Evolutionary conservation across 2,888 invertebrate genomes (phyloP), one percentile per base, ranked within the genome.

Genomic region (Harpalus rufipes): DNA sequence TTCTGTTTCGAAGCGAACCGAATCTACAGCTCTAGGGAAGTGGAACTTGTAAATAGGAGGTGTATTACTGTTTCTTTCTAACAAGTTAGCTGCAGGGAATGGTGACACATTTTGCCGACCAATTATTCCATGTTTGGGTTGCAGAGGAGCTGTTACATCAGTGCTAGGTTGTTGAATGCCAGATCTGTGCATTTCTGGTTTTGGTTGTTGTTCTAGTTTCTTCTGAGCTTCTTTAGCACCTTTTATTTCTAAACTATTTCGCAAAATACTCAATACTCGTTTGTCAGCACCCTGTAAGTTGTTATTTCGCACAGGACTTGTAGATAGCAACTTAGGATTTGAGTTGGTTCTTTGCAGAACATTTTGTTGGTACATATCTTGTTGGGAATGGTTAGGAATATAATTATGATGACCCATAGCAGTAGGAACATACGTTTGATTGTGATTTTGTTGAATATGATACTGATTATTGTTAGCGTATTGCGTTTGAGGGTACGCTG

Each of bases 201-300:
- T 88, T 7, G 86, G 56, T 39, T 88, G 88, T 86, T 90, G 90
- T 88, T 92, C 92, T 58, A 91, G 89, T 87, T 92, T 91, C 88
- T 92, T 93, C 85, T 92, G 90, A 21, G 93, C 92, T 87, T 94
- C 94, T 85, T 91, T 91, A 83, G 91, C 92, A 63, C 92, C 92
- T 85, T 94, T 95, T 76, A 93, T 94, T 91, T 96, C 95, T 88
- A 96, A 91, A 89, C 94, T 96, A 87, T 94, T 95, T 88, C 95
- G 92, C 81, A 96, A 90, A 88, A 96, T 93, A 88, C 94, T 95
- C 86, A 95, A 91, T n/a, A 95, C 95, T 86, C 94, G 92, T 89
- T 95, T 95, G 89, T 95, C 94, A 51, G 94, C 94, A 32, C 92
- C 90, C 61, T 92, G 91, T 86, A 88, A 74, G 83, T 88, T 88